phyloP scores from a whole-genome alignment of 1,140 invertebrate species.

The Neotoxoptera formosana region DNA sequence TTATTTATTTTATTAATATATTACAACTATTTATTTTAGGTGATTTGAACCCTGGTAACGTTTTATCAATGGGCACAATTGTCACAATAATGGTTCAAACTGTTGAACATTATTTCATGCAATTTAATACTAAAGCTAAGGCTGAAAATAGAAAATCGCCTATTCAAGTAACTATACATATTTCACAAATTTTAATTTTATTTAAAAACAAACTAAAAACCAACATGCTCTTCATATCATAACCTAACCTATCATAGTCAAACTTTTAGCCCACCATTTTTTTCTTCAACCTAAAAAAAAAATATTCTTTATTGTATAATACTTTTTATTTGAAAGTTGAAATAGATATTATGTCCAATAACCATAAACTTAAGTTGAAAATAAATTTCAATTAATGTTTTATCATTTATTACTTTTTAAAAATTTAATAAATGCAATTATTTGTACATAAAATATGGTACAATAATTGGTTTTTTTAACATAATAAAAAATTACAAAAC shows the following conservation, averaged over 20 bases:
- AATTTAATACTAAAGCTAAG: slow-evolving; percentile 35
- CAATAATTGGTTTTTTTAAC: neutral
- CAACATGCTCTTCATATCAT: no score
- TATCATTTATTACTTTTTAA: neutral
- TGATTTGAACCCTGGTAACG: neutral
- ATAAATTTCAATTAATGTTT: neutral
- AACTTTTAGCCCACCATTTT: neutral
- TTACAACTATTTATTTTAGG: neutral
- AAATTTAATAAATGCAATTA: neutral
- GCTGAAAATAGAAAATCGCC: slow-evolving; percentile 32
- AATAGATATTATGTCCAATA: no score
- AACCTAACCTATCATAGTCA: neutral
- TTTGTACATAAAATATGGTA: neutral
- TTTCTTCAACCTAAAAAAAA: neutral
- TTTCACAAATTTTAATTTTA: neutral
- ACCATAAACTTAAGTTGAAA: no score
- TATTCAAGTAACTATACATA: slow-evolving; percentile 22
- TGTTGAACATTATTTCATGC: slow-evolving; percentile 55
- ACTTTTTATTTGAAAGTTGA: neutral
- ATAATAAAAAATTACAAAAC: neutral
- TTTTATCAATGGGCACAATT: slow-evolving; percentile 49
- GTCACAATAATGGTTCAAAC: slow-evolving; percentile 52
- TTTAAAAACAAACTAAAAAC: neutral
- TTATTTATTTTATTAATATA: neutral
- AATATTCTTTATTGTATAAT: neutral